Conservation (phyloP, 2,113 vertebrate genomes). For the Cairina moschata region DNA sequence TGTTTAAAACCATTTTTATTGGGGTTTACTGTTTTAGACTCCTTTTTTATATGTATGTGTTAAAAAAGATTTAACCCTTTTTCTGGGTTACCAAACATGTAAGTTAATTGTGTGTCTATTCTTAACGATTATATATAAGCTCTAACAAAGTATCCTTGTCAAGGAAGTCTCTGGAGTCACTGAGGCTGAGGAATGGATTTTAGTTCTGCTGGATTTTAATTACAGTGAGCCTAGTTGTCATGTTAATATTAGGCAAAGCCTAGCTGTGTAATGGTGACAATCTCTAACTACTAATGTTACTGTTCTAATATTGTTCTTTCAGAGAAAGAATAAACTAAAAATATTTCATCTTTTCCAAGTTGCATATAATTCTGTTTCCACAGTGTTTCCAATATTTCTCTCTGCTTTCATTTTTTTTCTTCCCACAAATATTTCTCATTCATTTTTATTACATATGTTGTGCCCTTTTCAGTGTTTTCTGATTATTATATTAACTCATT, state of each 20-base stretch:
- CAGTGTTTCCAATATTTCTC: not conserved
- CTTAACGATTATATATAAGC: not conserved
- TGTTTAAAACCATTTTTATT: not conserved
- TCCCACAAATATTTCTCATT: not conserved
- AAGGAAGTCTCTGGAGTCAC: not conserved
- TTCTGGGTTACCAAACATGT: fast-evolving
- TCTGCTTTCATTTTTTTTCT: not conserved
- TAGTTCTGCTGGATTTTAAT: not conserved
- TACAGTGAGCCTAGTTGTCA: not conserved
- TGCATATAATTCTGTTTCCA: not conserved
- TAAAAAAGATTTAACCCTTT: not conserved
- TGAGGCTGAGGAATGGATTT: not conserved
- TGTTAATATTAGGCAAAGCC: not conserved
- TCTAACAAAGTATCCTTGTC: not conserved
- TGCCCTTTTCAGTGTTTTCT: not conserved
- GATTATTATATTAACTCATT: not conserved
- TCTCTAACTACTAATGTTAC: not conserved
- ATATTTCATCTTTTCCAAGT: no score
- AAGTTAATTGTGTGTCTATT: not conserved
- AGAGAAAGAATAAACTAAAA: not conserved
- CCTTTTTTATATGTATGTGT: not conserved
- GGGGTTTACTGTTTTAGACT: not conserved
- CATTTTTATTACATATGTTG: not conserved
- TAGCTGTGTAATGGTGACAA: not conserved
- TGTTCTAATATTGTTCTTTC: not conserved